Conservation (phyloP, 2,797 vertebrate species). For the Chelon auratus region DNA sequence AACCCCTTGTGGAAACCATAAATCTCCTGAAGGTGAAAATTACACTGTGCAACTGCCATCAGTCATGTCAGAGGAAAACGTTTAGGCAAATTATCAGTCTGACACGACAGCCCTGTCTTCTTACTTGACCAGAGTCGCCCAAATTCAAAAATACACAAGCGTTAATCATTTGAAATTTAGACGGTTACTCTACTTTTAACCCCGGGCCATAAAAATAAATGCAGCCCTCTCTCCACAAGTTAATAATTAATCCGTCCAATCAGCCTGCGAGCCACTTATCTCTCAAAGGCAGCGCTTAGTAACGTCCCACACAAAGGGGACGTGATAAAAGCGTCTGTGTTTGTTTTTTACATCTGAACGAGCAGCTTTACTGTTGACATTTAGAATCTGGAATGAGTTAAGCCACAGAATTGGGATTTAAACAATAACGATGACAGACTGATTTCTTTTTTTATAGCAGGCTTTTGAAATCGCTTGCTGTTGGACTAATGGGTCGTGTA, state of each 20-base stretch:
- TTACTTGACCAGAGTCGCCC: not conserved
- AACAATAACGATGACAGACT: too few relatives aligned
- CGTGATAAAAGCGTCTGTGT: too few relatives aligned
- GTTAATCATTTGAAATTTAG: not conserved
- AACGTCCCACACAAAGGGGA: slow-evolving; percentile 2
- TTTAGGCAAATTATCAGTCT: not conserved
- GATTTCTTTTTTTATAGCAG: too few relatives aligned
- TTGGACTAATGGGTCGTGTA: fast-evolving
- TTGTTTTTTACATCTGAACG: too few relatives aligned
- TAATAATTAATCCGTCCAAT: slow-evolving; percentile 59
- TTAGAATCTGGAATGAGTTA: too few relatives aligned
- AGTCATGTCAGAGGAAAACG: not conserved
- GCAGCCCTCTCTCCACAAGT: slow-evolving; percentile 12
- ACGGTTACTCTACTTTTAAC: slow-evolving; percentile 23
- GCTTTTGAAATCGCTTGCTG: not conserved
- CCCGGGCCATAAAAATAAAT: slow-evolving; percentile 27
- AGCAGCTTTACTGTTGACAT: too few relatives aligned
- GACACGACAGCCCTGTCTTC: not conserved
- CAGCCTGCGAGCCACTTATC: slow-evolving; percentile 27
- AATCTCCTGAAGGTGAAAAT: not conserved
- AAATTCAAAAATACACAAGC: slow-evolving; percentile 33
- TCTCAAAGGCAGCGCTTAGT: not conserved
- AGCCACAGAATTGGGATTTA: too few relatives aligned
- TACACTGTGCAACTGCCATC: too few relatives aligned
- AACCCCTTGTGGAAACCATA: not conserved